Evolutionary conservation across 2,797 vertebrate species (phyloP).

Genomic region (Mastacembelus armatus): DNA sequence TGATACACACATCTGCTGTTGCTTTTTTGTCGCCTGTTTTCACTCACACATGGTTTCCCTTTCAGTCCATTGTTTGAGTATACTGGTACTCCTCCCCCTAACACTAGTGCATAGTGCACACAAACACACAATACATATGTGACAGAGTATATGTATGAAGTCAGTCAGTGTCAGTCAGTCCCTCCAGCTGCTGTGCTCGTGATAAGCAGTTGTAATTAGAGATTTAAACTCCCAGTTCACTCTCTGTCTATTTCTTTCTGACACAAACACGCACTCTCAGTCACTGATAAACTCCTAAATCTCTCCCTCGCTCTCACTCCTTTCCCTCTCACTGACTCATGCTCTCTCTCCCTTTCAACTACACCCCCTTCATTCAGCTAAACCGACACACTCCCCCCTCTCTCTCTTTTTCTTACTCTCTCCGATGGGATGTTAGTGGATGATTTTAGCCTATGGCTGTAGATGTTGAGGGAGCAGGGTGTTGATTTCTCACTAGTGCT

Average conservation of each 20-base stretch:
- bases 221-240: conserved; percentile 63
- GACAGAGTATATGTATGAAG: conserved; percentile 46
- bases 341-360: conserved; percentile 46
- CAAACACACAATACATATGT: conserved; percentile 13
- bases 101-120: conserved; percentile 26
- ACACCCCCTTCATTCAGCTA: conserved; percentile 49
- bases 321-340: conserved; percentile 48
- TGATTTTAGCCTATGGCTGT: conserved; percentile 76
- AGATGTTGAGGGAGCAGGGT: conserved; percentile 67
- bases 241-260: conserved; percentile 36
- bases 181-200: conserved; percentile 71
- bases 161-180: conserved; percentile 66
- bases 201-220: conserved; percentile 75
- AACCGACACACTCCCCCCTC: conserved; percentile 55
- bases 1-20: too few species aligned
- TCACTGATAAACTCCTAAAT: conserved; percentile 51
- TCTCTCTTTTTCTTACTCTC: conserved; percentile 17
- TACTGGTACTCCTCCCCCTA: conserved; percentile 44
- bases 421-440: conserved; percentile 73
- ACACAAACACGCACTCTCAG: conserved; percentile 24
- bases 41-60: conserved; percentile 31
- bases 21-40: conserved; percentile 31
- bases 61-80: conserved; percentile 42
- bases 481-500: conserved; percentile 51
- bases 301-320: conserved; percentile 45